Percentiles rank a stretch among this genome's conserved stretches.
These are phyloP conservation scores for Xenopus tropicalis DNA, from an alignment of 2,113 vertebrate species.

Conservation along the genomic window UCB_Xtro_10.0 CM004447.2:144317501-144318000, in stretches of 20 bases:
- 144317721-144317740: not conserved
- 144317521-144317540: constrained; percentile 28
- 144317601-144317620: constrained; percentile 1
- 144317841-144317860: no score
- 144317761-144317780: no score
- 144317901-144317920: no score
- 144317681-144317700: constrained; percentile 1
- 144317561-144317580: constrained; percentile 26
- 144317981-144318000: no score
- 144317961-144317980: no score
- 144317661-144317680: constrained; percentile 1
- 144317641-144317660: constrained; percentile 16
- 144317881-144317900: no score
- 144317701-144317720: not conserved
- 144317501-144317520: constrained; percentile 31
- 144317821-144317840: no score
- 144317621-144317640: constrained; percentile 11
- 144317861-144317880: no score
- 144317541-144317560: constrained; percentile 35
- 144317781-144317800: no score
- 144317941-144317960: no score
- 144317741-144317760: not conserved
- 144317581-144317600: constrained; percentile 17
- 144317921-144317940: no score
- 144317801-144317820: no score